A percentile compares a stretch with the other conserved stretches of the same genome.
Evolutionary conservation across 2,888 invertebrate species (phyloP).

Genomic region (Timandra comae): DNA sequence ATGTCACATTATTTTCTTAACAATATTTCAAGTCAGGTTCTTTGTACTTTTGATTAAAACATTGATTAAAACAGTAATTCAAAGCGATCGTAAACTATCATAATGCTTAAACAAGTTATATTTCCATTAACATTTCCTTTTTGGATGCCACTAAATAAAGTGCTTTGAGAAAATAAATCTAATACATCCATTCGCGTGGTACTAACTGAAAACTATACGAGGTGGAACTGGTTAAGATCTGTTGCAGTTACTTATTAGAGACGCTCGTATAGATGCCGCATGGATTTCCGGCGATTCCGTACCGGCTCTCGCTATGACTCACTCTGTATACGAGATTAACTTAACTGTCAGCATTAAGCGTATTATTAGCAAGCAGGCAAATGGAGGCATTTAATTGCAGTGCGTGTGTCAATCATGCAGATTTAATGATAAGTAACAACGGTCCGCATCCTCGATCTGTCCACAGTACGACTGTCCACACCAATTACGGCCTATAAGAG

Average conservation of each 20-base stretch:
- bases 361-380: conserved; percentile 22
- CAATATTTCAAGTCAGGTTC: too few species aligned
- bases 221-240: conserved; percentile 32
- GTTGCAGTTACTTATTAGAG: conserved; percentile 36
- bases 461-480: conserved; percentile 16
- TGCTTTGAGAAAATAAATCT: conserved; percentile 28
- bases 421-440: conserved; percentile 42
- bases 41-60: too few species aligned
- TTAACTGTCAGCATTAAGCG: conserved; percentile 27
- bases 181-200: conserved; percentile 23
- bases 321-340: conserved; percentile 37
- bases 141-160: conserved; percentile 31
- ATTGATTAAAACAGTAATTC: too few species aligned
- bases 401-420: conserved; percentile 42
- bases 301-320: conserved; percentile 27
- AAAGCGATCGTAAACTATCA: neutral
- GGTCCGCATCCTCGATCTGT: conserved; percentile 19
- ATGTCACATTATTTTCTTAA: too few species aligned
- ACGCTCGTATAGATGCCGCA: conserved; percentile 29
- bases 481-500: conserved; percentile 13
- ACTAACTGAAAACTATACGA: conserved; percentile 36
- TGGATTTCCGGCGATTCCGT: conserved; percentile 52
- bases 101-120: conserved; percentile 22
- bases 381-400: conserved; percentile 33
- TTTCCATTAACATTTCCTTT: conserved; percentile 37